Percentiles rank a stretch among this genome's conserved stretches.
These are phyloP conservation scores for Oxytorus armatus DNA, from an alignment of 2,888 invertebrate species.

Conservation along the genomic window DNA sequence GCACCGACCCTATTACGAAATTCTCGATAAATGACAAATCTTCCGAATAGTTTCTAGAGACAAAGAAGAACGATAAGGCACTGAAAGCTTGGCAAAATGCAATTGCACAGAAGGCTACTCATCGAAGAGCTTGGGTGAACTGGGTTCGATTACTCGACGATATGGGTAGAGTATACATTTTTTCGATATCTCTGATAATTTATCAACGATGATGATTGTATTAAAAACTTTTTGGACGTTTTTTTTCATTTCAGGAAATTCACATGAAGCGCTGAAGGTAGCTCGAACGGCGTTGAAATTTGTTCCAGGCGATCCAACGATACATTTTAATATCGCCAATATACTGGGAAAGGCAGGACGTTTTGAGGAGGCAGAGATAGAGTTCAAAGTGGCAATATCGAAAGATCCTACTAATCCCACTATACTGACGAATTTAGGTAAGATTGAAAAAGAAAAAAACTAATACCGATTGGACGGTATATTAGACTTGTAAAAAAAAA, in stretches of 20 bases:
- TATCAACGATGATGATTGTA: too few species aligned
- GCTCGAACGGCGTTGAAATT: constrained; percentile 89
- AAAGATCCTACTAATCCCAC: constrained; percentile 90
- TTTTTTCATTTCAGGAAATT: constrained; percentile 85
- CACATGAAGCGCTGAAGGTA: constrained; percentile 89
- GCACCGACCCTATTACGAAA: background rate
- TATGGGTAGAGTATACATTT: constrained; percentile 84
- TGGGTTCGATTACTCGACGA: constrained; percentile 94
- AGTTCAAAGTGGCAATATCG: constrained; percentile 91
- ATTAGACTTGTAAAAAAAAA: background rate
- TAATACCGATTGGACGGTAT: background rate
- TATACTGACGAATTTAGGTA: constrained; percentile 96
- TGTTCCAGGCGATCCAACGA: constrained; percentile 90
- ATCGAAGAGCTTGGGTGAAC: constrained; percentile 96
- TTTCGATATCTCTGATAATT: too few species aligned
- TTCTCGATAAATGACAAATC: background rate
- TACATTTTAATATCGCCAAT: constrained; percentile 95
- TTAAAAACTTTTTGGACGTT: too few species aligned
- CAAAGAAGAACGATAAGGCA: constrained; percentile 90
- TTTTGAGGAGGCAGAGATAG: constrained; percentile 92
- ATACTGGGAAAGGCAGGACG: constrained; percentile 93
- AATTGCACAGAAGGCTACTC: constrained; percentile 90
- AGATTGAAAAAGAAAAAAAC: constrained; percentile 71
- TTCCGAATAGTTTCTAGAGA: constrained; percentile 90
- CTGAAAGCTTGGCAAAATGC: constrained; percentile 93